Conservation (phyloP, 2,888 invertebrate species). For the Pristionchus entomophagus region DNA sequence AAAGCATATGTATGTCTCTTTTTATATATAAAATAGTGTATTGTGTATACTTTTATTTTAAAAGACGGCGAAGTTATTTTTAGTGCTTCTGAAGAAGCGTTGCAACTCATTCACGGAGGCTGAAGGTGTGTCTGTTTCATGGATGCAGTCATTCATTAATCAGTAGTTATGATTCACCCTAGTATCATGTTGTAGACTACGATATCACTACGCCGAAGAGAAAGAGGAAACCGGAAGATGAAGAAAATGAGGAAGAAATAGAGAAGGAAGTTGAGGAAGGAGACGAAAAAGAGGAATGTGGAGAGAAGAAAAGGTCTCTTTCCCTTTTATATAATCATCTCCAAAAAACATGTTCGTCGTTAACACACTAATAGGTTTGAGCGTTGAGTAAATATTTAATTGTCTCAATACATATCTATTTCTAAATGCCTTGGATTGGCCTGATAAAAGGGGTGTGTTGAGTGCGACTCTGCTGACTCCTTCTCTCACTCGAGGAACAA, state of each 20-base stretch:
- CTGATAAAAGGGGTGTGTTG: no score
- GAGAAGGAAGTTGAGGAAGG: background rate
- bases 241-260: conserved; percentile 9
- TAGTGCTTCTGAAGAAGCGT: background rate
- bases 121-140: background rate
- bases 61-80: background rate
- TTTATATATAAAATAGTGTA: background rate
- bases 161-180: no score
- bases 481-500: background rate
- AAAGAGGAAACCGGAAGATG: conserved; percentile 1
- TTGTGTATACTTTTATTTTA: no score
- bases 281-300: background rate
- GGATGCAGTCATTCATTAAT: background rate
- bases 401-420: no score
- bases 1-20: background rate
- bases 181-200: background rate
- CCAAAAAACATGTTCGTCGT: no score
- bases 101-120: background rate
- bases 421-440: no score
- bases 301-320: conserved; percentile 13
- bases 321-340: no score
- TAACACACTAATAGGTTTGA: no score
- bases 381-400: no score
- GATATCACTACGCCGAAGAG: conserved; percentile 1
- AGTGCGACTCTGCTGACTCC: conserved; percentile 12